Evolutionary conservation across 2,113 vertebrate species (phyloP).

Genomic region (Sebastes fasciatus): DNA sequence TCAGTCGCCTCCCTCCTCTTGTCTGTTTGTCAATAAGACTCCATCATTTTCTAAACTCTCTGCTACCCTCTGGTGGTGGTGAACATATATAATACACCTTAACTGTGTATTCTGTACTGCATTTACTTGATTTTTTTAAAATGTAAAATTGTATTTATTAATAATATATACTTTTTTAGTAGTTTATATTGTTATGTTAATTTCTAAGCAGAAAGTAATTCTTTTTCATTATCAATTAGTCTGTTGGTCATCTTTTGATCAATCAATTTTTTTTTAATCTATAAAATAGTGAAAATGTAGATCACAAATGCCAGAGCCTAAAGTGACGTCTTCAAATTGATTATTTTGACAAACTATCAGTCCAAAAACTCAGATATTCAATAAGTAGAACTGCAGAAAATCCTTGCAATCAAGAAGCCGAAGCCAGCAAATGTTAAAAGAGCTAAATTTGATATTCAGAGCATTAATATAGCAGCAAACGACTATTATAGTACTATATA

Average conservation of each 20-base stretch:
- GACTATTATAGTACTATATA: too few species aligned
- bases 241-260: not conserved
- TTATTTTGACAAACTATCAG: not conserved
- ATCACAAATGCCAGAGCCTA: not conserved
- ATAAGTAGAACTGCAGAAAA: not conserved
- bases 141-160: not conserved
- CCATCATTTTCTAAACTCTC: not conserved
- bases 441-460: too few species aligned
- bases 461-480: too few species aligned
- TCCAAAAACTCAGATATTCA: not conserved
- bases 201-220: not conserved
- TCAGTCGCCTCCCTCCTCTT: not conserved
- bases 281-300: too few species aligned
- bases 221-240: not conserved
- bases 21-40: not conserved
- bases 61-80: constrained; percentile 46
- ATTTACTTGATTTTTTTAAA: not conserved
- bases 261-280: not conserved
- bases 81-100: not conserved
- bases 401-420: not conserved
- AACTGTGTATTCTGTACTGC: not conserved
- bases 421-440: not conserved
- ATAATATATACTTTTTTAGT: too few species aligned
- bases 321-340: not conserved
- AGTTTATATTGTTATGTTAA: not conserved